phyloP scores from a whole-genome alignment of 2,888 invertebrate genomes.

The Agelastica alni region DNA sequence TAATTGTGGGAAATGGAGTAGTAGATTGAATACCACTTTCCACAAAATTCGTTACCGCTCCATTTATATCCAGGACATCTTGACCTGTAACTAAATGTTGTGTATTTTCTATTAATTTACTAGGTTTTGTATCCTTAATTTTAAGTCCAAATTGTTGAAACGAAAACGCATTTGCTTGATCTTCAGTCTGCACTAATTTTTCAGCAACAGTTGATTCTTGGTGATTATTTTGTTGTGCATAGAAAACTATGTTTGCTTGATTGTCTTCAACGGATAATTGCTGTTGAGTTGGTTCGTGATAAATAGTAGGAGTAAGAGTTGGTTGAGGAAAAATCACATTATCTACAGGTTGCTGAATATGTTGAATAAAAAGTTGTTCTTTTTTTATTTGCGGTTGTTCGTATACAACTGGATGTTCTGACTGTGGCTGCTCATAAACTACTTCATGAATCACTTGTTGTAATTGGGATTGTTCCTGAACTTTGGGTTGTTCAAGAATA shows the following conservation, averaged over 20 bases:
- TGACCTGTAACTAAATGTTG: conserved; percentile 66
- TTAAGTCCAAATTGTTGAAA: conserved; percentile 51
- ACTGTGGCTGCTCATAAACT: no score
- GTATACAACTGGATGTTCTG: no score
- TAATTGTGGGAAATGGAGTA: conserved; percentile 26
- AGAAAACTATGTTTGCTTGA: conserved; percentile 5
- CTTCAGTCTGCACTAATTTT: neutral
- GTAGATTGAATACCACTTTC: conserved; percentile 8
- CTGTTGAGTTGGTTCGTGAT: conserved; percentile 9
- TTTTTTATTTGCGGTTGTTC: neutral
- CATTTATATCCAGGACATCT: conserved; percentile 68
- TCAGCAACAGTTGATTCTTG: conserved; percentile 7
- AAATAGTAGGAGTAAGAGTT: neutral
- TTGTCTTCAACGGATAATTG: conserved; percentile 18
- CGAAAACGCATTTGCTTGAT: neutral
- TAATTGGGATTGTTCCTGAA: neutral
- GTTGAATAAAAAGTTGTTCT: conserved; percentile 9
- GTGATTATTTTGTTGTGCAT: conserved; percentile 5
- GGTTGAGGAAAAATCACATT: conserved; percentile 17
- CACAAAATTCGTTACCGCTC: conserved; percentile 46
- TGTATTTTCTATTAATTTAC: conserved; percentile 63
- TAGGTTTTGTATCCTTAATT: conserved; percentile 49
- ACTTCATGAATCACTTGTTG: no score
- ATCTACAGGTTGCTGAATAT: conserved; percentile 11
- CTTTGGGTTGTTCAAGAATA: neutral